Percentiles rank a stretch among this genome's conserved stretches.
Conservation (phyloP, 92 coral and sea anemone species). For the Palythoa grandis region DNA sequence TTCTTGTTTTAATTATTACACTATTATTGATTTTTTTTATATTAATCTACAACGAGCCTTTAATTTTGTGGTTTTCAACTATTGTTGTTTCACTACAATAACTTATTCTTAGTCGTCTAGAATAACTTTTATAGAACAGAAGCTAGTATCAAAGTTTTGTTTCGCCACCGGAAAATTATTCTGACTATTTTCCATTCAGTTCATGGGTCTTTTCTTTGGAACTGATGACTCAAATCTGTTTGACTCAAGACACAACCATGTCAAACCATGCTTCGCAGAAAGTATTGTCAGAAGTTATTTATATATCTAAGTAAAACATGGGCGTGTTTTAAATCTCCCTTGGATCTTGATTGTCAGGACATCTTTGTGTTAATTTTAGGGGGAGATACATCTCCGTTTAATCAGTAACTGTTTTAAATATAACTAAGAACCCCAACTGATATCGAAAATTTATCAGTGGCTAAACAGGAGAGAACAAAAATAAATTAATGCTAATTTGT, state of each 20-base stretch:
- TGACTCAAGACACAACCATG: not conserved
- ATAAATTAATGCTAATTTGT: not conserved
- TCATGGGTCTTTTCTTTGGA: not conserved
- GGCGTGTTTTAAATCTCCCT: not conserved
- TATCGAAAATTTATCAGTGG: not conserved
- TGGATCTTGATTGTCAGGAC: not conserved
- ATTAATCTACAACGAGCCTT: not conserved
- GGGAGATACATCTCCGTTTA: not conserved
- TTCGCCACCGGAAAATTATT: not conserved
- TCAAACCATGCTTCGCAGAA: not conserved
- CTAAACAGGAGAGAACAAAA: not conserved
- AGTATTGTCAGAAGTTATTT: not conserved
- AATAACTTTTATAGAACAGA: constrained; percentile 1
- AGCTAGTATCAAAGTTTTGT: not conserved
- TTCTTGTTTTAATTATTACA: not conserved
- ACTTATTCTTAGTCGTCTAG: not conserved
- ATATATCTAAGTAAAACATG: not conserved
- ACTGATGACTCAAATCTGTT: not conserved
- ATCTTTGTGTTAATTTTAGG: not conserved
- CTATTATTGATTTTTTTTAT: not conserved
- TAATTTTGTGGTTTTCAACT: not conserved
- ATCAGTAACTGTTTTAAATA: not conserved
- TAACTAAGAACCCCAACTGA: not conserved
- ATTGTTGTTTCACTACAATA: not conserved
- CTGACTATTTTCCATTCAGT: constrained; percentile 1